phyloP scores from a whole-genome alignment of 64 coral and sea anemone genomes.

The Platygyra sinensis region DNA sequence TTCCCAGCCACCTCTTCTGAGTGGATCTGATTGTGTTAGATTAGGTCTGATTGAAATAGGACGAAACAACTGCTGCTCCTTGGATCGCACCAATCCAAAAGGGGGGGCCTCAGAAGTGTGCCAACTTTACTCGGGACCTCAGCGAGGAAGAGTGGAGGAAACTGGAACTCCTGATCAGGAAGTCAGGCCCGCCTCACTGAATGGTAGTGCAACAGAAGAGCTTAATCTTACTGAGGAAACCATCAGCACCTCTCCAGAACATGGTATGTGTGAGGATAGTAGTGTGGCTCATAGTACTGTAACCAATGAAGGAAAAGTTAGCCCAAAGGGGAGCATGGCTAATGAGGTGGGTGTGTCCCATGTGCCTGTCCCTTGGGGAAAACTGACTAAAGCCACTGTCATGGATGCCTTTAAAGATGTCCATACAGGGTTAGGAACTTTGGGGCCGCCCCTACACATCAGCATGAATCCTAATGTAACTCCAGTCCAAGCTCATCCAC shows the following conservation, averaged over 20 bases:
- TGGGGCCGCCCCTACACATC: conserved; percentile 51
- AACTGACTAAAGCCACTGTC: conserved; percentile 18
- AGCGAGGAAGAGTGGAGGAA: neutral
- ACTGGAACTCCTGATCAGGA: neutral
- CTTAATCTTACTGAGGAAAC: too few species aligned
- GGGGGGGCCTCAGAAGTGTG: neutral
- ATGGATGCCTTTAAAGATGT: conserved; percentile 54
- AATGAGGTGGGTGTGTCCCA: conserved; percentile 12
- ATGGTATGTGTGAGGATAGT: too few species aligned
- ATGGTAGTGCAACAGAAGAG: too few species aligned
- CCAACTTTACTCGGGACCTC: neutral
- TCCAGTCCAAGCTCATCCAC: conserved; percentile 50
- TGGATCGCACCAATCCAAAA: too few species aligned
- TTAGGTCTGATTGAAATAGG: too few species aligned
- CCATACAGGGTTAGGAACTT: conserved; percentile 57
- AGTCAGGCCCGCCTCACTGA: too few species aligned
- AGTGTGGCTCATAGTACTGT: too few species aligned
- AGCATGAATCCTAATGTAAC: conserved; percentile 55
- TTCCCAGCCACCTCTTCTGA: conserved; percentile 57
- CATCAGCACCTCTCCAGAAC: too few species aligned
- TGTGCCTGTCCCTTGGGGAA: conserved; percentile 40
- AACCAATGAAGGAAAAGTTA: too few species aligned
- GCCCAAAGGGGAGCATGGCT: too few species aligned
- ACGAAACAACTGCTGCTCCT: too few species aligned
- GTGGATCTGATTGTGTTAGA: too few species aligned